Percentiles rank a stretch among this genome's conserved stretches.
Conservation (phyloP, 2,888 invertebrate genomes). For the Lycaena phlaeas region DNA sequence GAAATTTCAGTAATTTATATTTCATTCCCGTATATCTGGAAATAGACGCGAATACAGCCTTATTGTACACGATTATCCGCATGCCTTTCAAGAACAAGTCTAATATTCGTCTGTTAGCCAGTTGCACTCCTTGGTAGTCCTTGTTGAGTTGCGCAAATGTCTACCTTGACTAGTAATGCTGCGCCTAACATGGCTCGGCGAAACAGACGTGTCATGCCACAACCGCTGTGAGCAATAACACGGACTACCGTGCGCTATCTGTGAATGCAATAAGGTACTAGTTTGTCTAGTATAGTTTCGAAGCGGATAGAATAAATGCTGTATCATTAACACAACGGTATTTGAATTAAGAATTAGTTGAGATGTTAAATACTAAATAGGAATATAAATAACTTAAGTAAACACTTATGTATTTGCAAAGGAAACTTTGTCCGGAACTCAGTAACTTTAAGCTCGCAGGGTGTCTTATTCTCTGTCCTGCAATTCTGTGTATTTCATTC, state of each 20-base stretch:
- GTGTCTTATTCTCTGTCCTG: neutral
- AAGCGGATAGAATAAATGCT: too few species aligned
- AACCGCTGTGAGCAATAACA: constrained; percentile 29
- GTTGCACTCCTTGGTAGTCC: constrained; percentile 22
- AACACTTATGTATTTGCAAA: too few species aligned
- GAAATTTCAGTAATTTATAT: too few species aligned
- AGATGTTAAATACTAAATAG: too few species aligned
- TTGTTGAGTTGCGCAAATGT: constrained; percentile 41
- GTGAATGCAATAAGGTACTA: neutral
- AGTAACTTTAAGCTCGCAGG: neutral
- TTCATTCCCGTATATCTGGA: too few species aligned
- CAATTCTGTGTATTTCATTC: constrained; percentile 15
- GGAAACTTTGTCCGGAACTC: too few species aligned
- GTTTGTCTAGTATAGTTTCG: too few species aligned
- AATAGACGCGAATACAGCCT: too few species aligned
- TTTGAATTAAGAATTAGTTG: too few species aligned
- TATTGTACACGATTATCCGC: constrained; percentile 9
- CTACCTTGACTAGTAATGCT: constrained; percentile 53
- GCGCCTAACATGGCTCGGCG: constrained; percentile 28
- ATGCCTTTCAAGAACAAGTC: constrained; percentile 10
- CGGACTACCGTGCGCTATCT: constrained; percentile 12
- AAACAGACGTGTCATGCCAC: constrained; percentile 24
- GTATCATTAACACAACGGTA: too few species aligned
- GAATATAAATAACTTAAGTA: too few species aligned
- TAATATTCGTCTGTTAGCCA: constrained; percentile 9